These are phyloP conservation scores for Odontamblyopus lacepedii DNA, from an alignment of 2,797 vertebrate genomes.

Conservation along the genomic window DNA sequence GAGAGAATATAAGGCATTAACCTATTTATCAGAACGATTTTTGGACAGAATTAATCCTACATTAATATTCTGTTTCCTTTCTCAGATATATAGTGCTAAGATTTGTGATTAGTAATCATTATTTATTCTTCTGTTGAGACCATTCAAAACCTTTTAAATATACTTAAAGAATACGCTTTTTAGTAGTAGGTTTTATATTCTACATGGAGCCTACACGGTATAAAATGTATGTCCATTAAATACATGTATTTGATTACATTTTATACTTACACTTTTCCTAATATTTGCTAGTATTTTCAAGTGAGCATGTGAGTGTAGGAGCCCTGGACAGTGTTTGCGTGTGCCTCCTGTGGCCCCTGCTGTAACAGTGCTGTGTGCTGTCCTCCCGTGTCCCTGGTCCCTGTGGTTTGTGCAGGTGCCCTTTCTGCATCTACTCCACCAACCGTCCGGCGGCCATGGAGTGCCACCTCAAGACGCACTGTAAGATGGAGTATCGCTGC, in stretches of 20 bases:
- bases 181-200: background rate
- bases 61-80: no score
- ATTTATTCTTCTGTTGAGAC: no score
- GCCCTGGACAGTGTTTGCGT: background rate
- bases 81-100: background rate
- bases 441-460: constrained; percentile 98
- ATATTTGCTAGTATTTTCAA: background rate
- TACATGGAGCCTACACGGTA: background rate
- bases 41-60: no score
- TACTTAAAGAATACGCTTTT: background rate
- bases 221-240: background rate
- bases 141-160: background rate
- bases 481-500: constrained; percentile 99
- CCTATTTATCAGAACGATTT: no score
- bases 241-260: background rate
- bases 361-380: constrained; percentile 50
- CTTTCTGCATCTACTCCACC: constrained; percentile 98
- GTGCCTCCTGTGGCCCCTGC: constrained; percentile 32
- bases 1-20: no score
- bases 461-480: constrained; percentile 99
- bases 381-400: constrained; percentile 28
- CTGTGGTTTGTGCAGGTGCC: constrained; percentile 84
- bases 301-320: background rate
- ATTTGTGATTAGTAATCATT: background rate
- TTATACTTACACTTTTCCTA: background rate